These are phyloP conservation scores for Schizaphis graminum DNA, from an alignment of 2,888 invertebrate genomes.

Conservation along the genomic window DNA sequence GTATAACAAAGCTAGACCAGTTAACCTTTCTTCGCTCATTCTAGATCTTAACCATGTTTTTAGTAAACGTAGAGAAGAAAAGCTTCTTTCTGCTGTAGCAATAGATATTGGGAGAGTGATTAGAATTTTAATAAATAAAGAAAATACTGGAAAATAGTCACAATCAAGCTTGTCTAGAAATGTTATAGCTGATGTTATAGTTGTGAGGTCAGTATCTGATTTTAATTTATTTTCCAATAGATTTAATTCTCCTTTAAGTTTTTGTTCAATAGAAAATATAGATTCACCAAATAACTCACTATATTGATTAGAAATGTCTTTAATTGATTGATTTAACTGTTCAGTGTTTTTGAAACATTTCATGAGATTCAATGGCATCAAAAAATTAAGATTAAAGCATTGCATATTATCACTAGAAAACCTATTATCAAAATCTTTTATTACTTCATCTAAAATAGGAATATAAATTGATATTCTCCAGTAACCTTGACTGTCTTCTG, in stretches of 20 bases:
- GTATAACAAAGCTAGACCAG: neutral
- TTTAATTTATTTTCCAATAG: too few relatives aligned
- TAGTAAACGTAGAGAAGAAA: neutral
- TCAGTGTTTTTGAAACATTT: neutral
- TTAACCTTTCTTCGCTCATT: neutral
- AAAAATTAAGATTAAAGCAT: conserved; percentile 1
- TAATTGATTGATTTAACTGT: too few relatives aligned
- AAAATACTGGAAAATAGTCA: too few relatives aligned
- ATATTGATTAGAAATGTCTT: too few relatives aligned
- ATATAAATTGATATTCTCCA: neutral
- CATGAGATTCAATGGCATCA: neutral
- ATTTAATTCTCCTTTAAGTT: too few relatives aligned
- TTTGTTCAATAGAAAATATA: neutral
- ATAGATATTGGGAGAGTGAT: neutral
- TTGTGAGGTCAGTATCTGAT: too few relatives aligned
- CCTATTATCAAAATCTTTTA: neutral
- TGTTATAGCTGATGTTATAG: too few relatives aligned
- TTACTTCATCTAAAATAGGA: neutral
- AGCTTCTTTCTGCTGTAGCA: neutral
- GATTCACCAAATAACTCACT: neutral
- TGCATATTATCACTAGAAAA: neutral
- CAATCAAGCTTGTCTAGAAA: too few relatives aligned
- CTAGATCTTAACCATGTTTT: neutral
- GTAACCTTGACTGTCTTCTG: neutral
- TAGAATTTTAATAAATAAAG: too few relatives aligned